These are phyloP conservation scores for Nomada goodeniana DNA, from an alignment of 2,888 invertebrate genomes.

Conservation along the genomic window DNA sequence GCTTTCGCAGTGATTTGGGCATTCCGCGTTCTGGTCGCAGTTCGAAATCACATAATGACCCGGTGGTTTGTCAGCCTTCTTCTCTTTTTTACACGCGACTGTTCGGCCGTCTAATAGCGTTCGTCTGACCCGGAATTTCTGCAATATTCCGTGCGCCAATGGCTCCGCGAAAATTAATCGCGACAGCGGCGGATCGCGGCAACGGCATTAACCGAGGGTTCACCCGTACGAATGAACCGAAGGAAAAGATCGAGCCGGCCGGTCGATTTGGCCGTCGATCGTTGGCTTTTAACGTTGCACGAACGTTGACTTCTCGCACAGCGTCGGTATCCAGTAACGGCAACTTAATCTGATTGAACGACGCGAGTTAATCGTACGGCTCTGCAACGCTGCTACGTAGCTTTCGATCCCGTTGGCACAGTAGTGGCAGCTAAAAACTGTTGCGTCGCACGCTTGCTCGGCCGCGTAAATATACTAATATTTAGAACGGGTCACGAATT, in stretches of 20 bases:
- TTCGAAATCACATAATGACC: neutral
- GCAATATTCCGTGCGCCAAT: neutral
- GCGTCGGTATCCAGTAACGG: conserved; percentile 65
- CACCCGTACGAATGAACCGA: too few relatives aligned
- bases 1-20: conserved; percentile 24
- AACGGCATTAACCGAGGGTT: conserved; percentile 13
- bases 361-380: conserved; percentile 65
- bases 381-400: conserved; percentile 23
- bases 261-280: neutral
- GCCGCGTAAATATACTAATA: neutral
- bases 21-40: neutral
- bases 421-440: neutral
- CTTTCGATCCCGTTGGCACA: conserved; percentile 22
- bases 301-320: conserved; percentile 39
- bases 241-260: neutral
- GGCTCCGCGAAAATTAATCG: conserved; percentile 45
- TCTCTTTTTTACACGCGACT: neutral
- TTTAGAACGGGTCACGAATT: too few relatives aligned
- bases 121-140: too few relatives aligned
- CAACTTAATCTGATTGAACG: conserved; percentile 74
- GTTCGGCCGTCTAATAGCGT: too few relatives aligned
- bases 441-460: neutral
- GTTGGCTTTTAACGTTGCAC: conserved; percentile 6
- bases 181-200: conserved; percentile 20
- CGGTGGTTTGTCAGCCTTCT: too few relatives aligned